Evolutionary conservation across 2,113 vertebrate genomes (phyloP).

Genomic region (Philantomba maxwellii): DNA sequence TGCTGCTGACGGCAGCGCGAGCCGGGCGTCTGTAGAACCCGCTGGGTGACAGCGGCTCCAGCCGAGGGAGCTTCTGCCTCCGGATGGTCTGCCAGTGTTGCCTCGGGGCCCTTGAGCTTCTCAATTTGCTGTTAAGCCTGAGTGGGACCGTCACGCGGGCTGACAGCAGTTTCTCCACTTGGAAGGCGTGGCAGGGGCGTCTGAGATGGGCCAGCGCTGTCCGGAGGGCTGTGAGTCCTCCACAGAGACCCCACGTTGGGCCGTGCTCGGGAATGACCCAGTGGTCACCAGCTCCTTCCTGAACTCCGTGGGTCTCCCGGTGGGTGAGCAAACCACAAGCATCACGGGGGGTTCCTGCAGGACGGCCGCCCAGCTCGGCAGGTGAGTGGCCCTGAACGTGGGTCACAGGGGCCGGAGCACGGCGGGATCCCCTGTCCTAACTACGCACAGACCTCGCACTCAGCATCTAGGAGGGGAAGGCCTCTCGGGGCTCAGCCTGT

Average conservation of each 20-base stretch:
- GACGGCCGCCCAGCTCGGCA: neutral
- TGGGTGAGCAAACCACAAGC: fast-evolving
- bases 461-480: fast-evolving
- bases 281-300: neutral
- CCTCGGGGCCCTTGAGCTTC: neutral
- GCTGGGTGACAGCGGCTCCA: fast-evolving
- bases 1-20: fast-evolving
- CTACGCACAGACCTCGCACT: fast-evolving
- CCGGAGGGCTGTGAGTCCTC: no score
- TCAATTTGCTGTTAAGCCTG: neutral
- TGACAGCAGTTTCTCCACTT: neutral
- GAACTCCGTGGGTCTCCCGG: fast-evolving
- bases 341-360: neutral
- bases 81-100: fast-evolving
- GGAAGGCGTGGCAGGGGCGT: neutral
- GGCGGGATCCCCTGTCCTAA: fast-evolving
- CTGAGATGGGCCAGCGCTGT: fast-evolving
- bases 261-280: fast-evolving
- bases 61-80: fast-evolving
- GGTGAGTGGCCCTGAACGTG: neutral
- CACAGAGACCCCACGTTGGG: fast-evolving
- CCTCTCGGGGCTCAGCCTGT: fast-evolving
- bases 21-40: neutral
- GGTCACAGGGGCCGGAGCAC: fast-evolving
- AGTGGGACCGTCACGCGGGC: fast-evolving